Base-by-base conservation (phyloP, 2,888 invertebrate species). In the Pardosa pseudoannulata region DNA sequence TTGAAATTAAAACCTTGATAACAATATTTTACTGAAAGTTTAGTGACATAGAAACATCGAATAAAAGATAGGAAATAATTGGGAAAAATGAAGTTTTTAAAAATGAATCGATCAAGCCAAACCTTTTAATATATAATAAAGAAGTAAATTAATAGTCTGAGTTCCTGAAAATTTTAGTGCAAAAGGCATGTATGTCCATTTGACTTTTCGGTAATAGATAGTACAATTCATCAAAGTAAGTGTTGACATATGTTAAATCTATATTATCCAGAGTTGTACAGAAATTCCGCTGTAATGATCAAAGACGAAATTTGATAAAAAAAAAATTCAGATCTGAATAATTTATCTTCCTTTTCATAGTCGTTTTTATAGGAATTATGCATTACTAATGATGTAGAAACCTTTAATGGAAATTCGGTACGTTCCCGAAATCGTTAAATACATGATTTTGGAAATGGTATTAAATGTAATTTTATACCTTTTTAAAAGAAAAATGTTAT, bases 191-290 rank as follows among this genome's bases (percentile, higher is more conserved):
- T 70, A 32, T 41, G 68, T 68, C 50, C 68, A 19, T 23, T 68
- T 23, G 50, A 32, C 56, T 27, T 32, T 78, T 27, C 27, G 7
- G 19, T 78, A 68, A 78, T 78, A 36, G 46, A 39, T 39, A 41
- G 23, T 31, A 23, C 72, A 72, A 79, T 72, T 72, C 65, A 79
- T 79, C 79, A 79, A 79, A 72, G 46, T 64, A 79, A 72, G 46
- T 64, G 79, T 79, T 71, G 79, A 79, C 71, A 19, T 32, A 28
- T 28, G 71, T 36, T 39, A 79, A 56, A 56, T 28, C 28, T 32
- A 68, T 28, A 72, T 79, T 72, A 72, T 16, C 56, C 23, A 68
- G 50, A 29, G 3, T 56, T 68, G 32, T 6, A 19, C 16, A 41
- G 23, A 46, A 78, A 56, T 68, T 31, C 23, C 7, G n/a, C 32